Base-by-base conservation (phyloP, 1,140 invertebrate species). In the Trichonephila inaurata region DNA sequence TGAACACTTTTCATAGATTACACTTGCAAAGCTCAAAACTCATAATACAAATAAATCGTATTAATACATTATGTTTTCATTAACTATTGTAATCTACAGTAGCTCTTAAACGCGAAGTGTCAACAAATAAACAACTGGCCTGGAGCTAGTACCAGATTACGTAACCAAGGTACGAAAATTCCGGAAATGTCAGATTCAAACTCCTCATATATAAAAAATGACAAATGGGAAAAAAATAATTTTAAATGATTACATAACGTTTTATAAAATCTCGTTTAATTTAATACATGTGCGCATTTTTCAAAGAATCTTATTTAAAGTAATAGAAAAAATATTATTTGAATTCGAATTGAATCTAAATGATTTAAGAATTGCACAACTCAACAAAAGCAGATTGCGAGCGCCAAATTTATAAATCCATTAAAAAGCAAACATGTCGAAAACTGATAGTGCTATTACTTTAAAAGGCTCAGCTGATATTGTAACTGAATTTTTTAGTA, bases 401-500 rank as follows among this genome's bases (percentile, higher is more conserved):
- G 87, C 87, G 87, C n/a, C 58, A 89, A 51, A 4, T 87, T 87
- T 87, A n/a, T 87, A 21, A 51, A 10, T 51, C 24, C 72, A 24
- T 12, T 1, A n/a, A 28, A 77, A 58, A 64, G 64, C 33, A 90
- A 92, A 58, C 10, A 94, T 93, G 92, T 91, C 94, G 8, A 91
- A 94, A 82, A 94, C 94, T 44, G 95, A 94, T 91, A 95, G 95
- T 82, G 93, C 96, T n/a, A 97, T 97, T 86, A 96, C 96, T 86
- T 95, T 97, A 44, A 96, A 96, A 95, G 97, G 97, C 77, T 97
- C 97, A 5, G 96, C 96, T 14, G 95, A 96, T 94, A 96, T 97
- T 82, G 96, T 97, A 60, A 95, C 96, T 24, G 96, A 97, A 95
- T 97, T 97, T 95, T 97, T 97, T 95, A 95, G 96, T 97, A 95